These are phyloP conservation scores for Caenorhabditis sp. DNA, from an alignment of 2,888 invertebrate species.

Conservation along the genomic window DNA sequence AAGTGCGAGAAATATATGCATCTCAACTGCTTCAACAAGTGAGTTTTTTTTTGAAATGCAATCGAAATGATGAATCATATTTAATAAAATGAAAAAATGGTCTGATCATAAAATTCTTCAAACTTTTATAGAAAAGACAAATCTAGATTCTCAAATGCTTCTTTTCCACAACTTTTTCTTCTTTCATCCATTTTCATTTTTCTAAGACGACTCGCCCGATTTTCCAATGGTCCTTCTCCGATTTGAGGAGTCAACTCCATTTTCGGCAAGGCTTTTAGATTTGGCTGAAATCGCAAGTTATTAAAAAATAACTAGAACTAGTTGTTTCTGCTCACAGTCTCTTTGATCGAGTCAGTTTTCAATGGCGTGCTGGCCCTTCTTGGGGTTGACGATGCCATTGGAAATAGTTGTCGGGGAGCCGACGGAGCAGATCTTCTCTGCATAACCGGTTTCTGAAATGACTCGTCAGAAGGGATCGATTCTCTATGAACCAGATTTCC, in stretches of 20 bases:
- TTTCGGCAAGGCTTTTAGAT: no score
- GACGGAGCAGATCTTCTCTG: not conserved
- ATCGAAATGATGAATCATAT: not conserved
- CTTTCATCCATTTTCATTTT: conserved; percentile 21
- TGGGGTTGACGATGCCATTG: not conserved
- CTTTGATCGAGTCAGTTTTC: no score
- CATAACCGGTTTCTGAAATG: no score
- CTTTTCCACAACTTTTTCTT: not conserved
- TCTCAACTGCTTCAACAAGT: conserved; percentile 37
- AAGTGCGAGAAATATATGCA: conserved; percentile 22
- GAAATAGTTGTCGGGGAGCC: not conserved
- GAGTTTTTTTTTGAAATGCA: not conserved
- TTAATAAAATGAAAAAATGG: not conserved
- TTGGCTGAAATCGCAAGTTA: not conserved
- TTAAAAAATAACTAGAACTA: not conserved
- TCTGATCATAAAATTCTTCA: no score
- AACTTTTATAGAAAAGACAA: not conserved
- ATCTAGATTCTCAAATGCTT: not conserved
- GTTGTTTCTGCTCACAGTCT: no score
- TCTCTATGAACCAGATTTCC: no score
- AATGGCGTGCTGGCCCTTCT: not conserved
- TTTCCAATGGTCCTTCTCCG: conserved; percentile 29
- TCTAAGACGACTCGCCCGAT: conserved; percentile 27
- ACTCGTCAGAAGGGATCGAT: no score
- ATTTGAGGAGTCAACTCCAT: not conserved